Percentiles rank a stretch among this genome's conserved stretches.
These are phyloP conservation scores for Polyodon spathula DNA, from an alignment of 2,113 vertebrate genomes.

Conservation along the genomic window DNA sequence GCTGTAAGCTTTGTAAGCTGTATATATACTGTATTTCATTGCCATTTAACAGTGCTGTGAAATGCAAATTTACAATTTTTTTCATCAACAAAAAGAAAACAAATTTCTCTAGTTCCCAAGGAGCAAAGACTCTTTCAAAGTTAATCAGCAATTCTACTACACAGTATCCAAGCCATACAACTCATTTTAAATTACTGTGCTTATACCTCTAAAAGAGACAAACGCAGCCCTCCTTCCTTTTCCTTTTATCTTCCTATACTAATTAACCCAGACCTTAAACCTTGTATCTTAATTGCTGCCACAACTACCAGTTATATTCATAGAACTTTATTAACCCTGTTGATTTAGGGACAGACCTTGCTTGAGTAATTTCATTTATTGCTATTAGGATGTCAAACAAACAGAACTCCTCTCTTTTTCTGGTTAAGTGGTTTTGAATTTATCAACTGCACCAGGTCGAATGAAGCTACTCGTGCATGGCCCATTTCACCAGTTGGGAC, in stretches of 20 bases:
- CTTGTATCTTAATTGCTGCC: constrained; percentile 23
- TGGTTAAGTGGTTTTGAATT: constrained; percentile 22
- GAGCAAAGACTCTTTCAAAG: not conserved
- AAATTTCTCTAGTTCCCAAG: not conserved
- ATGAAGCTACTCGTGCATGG: constrained; percentile 19
- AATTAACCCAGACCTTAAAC: constrained; percentile 23
- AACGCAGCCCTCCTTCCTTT: not conserved
- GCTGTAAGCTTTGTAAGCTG: too few species aligned
- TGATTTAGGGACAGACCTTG: constrained; percentile 15
- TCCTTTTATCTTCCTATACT: constrained; percentile 22
- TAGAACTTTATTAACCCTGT: constrained; percentile 21
- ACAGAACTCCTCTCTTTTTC: constrained; percentile 23
- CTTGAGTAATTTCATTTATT: constrained; percentile 28
- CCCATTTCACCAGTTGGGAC: constrained; percentile 20
- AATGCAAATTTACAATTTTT: too few species aligned
- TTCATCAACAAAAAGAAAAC: too few species aligned
- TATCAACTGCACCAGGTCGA: constrained; percentile 8
- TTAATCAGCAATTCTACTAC: not conserved
- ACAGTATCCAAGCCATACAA: constrained; percentile 2
- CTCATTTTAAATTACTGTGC: constrained; percentile 4
- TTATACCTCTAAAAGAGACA: constrained; percentile 5
- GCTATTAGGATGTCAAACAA: constrained; percentile 27
- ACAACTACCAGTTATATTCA: constrained; percentile 19
- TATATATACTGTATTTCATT: too few species aligned
- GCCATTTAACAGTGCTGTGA: too few species aligned